Conservation (phyloP, 2,113 vertebrate species). For the Hyaena hyaena region DNA sequence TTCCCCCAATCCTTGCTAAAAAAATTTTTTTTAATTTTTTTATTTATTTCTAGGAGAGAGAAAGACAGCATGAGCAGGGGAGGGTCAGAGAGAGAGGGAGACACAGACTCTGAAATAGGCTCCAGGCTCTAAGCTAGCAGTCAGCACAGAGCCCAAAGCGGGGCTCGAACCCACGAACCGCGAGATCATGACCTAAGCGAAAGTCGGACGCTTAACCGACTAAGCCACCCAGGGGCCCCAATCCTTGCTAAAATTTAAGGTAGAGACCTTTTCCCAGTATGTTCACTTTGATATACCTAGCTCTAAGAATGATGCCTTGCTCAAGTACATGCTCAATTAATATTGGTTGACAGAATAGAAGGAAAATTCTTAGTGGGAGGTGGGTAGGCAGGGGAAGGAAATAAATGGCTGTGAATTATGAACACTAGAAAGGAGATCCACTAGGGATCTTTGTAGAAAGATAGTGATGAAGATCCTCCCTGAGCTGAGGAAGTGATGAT, state of each 20-base stretch:
- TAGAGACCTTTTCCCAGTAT: neutral
- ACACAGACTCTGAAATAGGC: too few species aligned
- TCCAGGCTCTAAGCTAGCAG: too few species aligned
- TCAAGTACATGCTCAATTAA: neutral
- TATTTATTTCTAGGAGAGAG: too few species aligned
- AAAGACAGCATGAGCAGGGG: too few species aligned
- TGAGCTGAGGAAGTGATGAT: rapidly evolving
- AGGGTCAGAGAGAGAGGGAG: too few species aligned
- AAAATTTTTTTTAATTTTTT: too few species aligned
- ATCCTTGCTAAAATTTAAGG: neutral
- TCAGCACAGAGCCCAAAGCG: too few species aligned
- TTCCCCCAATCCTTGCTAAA: neutral
- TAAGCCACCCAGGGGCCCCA: too few species aligned
- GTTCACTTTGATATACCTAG: neutral
- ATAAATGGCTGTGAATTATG: neutral
- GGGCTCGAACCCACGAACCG: too few species aligned
- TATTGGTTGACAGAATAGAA: neutral
- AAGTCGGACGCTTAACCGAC: too few species aligned
- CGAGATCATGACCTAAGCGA: too few species aligned
- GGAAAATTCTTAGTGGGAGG: neutral
- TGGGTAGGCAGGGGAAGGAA: neutral
- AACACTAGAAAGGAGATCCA: neutral
- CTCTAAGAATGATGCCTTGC: neutral
- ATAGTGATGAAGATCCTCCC: neutral
- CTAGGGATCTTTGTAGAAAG: neutral